Evolutionary conservation across 2,797 vertebrate species (phyloP), one percentile per base, ranked within the genome.

Genomic region (Euthynnus affinis): DNA sequence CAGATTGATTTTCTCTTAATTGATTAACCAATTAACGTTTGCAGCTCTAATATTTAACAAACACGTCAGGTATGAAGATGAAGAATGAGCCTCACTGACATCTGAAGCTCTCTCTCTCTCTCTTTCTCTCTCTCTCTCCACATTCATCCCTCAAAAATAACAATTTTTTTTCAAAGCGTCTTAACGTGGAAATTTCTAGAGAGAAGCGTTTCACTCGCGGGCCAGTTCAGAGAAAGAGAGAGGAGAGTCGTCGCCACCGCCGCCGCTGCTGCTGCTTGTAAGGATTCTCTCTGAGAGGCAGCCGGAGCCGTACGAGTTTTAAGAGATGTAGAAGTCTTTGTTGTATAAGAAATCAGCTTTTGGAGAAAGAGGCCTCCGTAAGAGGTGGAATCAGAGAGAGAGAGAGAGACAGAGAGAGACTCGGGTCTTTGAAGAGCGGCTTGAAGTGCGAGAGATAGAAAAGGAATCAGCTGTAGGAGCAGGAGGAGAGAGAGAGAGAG

Each of bases 371-470:
- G 76, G 67, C 46, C 71, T 51, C 23, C 23, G 66, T 71, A 58
- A 57, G 37, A 65, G 68, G 5, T 2, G 15, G 55, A 87, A 81
- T 86, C 63, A 70, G 60, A 87, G 73, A n/a, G n/a, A n/a, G n/a
- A n/a, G n/a, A n/a, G n/a, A n/a, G n/a, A n/a, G n/a, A n/a, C n/a
- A n/a, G n/a, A 70, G 60, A 87, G 73, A 81, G 78, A 83, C 79
- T 65, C n/a, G 83, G 73, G 70, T 55, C 70, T 83, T 85, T 87
- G 79, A 83, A 81, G 64, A 78, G 85, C 46, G 5, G 58, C 71
- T 63, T 63, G 66, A 69, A 76, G 78, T 23, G 32, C 1, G 29
- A 62, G 52, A 77, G 80, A 80, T 44, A 65, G 74, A 60, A 29
- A 6, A 25, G 37, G 67, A 78, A 69, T 81, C 76, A 37, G 82